phyloP scores from a whole-genome alignment of 1,140 invertebrate genomes.

The Tribolium castaneum region DNA sequence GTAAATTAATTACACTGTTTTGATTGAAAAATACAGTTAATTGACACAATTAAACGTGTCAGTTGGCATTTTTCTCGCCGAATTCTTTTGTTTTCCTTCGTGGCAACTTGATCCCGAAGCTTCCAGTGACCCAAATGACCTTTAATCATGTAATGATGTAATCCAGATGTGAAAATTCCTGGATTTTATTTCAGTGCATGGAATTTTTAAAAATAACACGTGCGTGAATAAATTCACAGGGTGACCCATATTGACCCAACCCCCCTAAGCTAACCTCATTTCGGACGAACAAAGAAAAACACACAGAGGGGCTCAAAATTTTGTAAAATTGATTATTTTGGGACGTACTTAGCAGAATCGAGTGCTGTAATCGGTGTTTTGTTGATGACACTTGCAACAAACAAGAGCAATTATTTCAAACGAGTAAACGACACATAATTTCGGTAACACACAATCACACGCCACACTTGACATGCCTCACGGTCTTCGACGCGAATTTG shows the following conservation, averaged over 20 bases:
- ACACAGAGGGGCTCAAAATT: background rate
- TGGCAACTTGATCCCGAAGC: background rate
- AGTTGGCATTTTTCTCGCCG: background rate
- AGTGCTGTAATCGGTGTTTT: slow-evolving; percentile 16
- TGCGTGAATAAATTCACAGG: background rate
- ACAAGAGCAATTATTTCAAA: slow-evolving; percentile 13
- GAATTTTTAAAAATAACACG: slow-evolving; percentile 35
- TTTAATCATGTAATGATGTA: background rate
- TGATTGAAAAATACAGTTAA: no score
- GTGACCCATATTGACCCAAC: slow-evolving; percentile 7
- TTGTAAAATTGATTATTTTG: background rate
- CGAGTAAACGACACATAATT: slow-evolving; percentile 6
- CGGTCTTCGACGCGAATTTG: background rate
- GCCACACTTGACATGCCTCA: background rate
- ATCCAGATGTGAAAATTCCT: background rate
- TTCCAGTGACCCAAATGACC: background rate
- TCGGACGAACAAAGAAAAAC: background rate
- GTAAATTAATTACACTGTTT: background rate
- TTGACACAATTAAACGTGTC: background rate
- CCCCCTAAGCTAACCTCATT: slow-evolving; percentile 13
- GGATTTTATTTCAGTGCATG: background rate
- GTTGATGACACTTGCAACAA: slow-evolving; percentile 24
- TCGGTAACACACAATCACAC: background rate
- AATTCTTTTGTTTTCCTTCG: background rate
- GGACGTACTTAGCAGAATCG: background rate